A percentile compares a stretch with the other conserved stretches of the same genome.
Conservation (phyloP, 1,140 invertebrate genomes). For the Drosophila lacertosa region DNA sequence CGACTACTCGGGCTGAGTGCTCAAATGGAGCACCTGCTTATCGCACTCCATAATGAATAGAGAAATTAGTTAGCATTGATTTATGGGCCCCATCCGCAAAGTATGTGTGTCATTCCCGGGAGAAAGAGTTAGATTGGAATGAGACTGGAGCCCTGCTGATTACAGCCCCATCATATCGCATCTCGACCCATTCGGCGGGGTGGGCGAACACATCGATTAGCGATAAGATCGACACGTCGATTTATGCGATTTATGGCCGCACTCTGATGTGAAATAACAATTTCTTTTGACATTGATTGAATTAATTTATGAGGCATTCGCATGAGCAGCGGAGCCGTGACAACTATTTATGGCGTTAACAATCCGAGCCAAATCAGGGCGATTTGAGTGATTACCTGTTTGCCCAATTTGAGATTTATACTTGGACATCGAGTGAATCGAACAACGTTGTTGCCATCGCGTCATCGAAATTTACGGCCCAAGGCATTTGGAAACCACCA, state of each 20-base stretch:
- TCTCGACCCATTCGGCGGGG: conserved; percentile 17
- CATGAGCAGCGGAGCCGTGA: conserved; percentile 29
- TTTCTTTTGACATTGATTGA: conserved; percentile 74
- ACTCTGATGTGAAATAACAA: conserved; percentile 53
- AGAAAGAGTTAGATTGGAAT: neutral
- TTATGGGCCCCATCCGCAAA: conserved; percentile 43
- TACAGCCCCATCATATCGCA: conserved; percentile 27
- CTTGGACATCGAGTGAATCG: conserved; percentile 28
- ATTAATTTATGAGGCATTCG: conserved; percentile 65
- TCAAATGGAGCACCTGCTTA: conserved; percentile 14
- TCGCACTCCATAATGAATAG: conserved; percentile 25
- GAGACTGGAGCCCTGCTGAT: neutral
- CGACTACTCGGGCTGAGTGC: neutral
- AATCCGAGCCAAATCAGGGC: conserved; percentile 66
- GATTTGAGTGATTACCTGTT: conserved; percentile 75
- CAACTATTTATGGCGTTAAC: conserved; percentile 55
- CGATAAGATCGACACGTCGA: conserved; percentile 63
- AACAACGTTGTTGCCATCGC: conserved; percentile 19
- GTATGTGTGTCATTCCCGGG: conserved; percentile 52
- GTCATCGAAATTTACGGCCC: conserved; percentile 23
- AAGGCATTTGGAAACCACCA: neutral
- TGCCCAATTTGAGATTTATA: conserved; percentile 72
- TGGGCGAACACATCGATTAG: conserved; percentile 62
- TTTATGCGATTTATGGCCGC: conserved; percentile 28
- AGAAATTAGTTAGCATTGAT: conserved; percentile 51